phyloP scores from a whole-genome alignment of 2,888 invertebrate species.

The Oscheius sp. region DNA sequence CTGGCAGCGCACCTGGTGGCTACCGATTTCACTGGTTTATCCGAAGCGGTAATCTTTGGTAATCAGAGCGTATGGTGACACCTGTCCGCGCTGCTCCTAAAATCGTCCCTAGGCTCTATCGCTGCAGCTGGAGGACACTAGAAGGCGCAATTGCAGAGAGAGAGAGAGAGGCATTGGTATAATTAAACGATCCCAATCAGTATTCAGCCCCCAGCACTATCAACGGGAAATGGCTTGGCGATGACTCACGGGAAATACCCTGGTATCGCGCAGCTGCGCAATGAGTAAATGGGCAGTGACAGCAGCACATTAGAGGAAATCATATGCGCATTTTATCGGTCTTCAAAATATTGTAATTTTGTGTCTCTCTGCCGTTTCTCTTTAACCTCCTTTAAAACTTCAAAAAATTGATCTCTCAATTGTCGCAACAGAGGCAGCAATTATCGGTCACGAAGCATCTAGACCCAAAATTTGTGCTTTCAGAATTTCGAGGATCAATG shows the following conservation, averaged over 20 bases:
- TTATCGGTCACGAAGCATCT: constrained; percentile 2
- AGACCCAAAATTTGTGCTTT: constrained; percentile 16
- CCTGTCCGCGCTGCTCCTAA: constrained; percentile 24
- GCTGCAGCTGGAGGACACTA: constrained; percentile 2
- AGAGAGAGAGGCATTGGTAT: constrained; percentile 12
- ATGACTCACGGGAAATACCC: constrained; percentile 32
- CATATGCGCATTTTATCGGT: not conserved
- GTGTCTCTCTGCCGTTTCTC: no score
- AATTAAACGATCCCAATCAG: constrained; percentile 43
- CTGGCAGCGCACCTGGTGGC: constrained; percentile 24
- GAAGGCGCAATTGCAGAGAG: constrained; percentile 12
- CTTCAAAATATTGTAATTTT: not conserved
- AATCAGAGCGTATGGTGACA: constrained; percentile 33
- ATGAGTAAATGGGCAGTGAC: constrained; percentile 13
- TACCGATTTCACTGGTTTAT: constrained; percentile 32
- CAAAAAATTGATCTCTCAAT: not conserved
- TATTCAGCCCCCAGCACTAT: constrained; percentile 34
- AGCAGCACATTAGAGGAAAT: not conserved
- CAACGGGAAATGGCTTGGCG: constrained; percentile 33
- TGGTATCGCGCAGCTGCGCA: not conserved
- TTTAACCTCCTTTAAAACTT: no score
- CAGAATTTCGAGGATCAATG: constrained; percentile 34
- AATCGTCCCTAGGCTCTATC: constrained; percentile 1
- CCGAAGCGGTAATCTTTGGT: constrained; percentile 37
- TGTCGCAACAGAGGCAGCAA: constrained; percentile 15